Percentiles rank a stretch among this genome's conserved stretches.
phyloP scores from a whole-genome alignment of 2,797 vertebrate genomes.

The Delichon dasypus region DNA sequence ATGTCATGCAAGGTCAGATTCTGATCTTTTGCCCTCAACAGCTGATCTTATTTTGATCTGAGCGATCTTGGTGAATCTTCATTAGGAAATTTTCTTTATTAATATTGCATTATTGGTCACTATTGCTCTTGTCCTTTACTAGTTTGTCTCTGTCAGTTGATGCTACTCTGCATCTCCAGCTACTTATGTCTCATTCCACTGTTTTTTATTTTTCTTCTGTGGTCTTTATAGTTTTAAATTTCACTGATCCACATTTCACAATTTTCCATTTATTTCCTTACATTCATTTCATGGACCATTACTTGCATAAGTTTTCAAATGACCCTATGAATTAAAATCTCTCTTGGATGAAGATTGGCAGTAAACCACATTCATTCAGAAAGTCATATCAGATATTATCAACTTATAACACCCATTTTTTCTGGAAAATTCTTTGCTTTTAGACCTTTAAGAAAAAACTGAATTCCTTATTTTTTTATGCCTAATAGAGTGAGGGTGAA shows the following conservation, averaged over 20 bases:
- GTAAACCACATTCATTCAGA: background rate
- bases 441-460: background rate
- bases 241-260: background rate
- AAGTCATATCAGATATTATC: background rate
- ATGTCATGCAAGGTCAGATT: background rate
- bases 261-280: background rate
- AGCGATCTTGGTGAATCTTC: background rate
- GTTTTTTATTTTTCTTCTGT: background rate
- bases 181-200: background rate
- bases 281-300: background rate
- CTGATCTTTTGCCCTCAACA: fast-evolving
- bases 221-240: background rate
- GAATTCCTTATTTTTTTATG: background rate
- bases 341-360: background rate
- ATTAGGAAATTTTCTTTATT: background rate
- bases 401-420: background rate
- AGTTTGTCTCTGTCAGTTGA: background rate
- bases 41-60: background rate
- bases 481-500: background rate
- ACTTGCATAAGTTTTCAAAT: background rate
- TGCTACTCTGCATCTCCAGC: background rate
- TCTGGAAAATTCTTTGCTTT: background rate
- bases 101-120: background rate
- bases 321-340: background rate
- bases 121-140: background rate